phyloP scores from a whole-genome alignment of 2,797 vertebrate genomes.

The Lacerta agilis region DNA sequence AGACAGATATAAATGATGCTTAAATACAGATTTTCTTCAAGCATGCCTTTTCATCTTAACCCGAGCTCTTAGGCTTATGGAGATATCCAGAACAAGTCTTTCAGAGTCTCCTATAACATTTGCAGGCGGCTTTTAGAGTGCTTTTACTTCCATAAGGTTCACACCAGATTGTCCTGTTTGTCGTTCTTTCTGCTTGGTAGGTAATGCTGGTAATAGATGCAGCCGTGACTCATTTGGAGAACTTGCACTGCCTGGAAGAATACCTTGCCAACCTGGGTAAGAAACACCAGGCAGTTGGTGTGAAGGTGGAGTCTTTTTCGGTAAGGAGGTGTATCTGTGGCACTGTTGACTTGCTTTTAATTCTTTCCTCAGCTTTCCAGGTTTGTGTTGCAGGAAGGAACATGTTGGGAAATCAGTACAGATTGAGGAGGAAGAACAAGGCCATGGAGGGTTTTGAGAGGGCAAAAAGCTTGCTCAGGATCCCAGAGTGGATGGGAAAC shows the following conservation, averaged over 20 bases:
- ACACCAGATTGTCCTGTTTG: slow-evolving; percentile 12
- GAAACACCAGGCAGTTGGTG: slow-evolving; percentile 92
- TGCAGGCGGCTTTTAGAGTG: background rate
- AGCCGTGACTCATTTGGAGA: slow-evolving; percentile 91
- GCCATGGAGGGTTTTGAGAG: too few species aligned
- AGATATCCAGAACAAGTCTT: background rate
- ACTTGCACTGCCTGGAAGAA: slow-evolving; percentile 89
- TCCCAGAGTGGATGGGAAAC: too few species aligned
- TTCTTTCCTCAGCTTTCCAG: background rate
- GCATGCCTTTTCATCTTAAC: background rate
- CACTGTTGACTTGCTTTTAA: background rate
- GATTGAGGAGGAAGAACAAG: too few species aligned
- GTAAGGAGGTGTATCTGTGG: slow-evolving; percentile 70
- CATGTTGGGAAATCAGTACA: too few species aligned
- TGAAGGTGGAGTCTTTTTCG: slow-evolving; percentile 90
- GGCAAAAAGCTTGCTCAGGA: too few species aligned
- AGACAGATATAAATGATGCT: background rate
- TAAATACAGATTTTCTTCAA: background rate
- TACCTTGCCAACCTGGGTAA: slow-evolving; percentile 90
- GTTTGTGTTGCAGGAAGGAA: background rate
- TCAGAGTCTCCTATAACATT: background rate
- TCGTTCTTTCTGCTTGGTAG: slow-evolving; percentile 68
- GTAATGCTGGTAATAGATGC: slow-evolving; percentile 97
- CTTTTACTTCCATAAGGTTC: background rate
- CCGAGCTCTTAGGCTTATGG: background rate